Evolutionary conservation across 2,888 invertebrate species (phyloP).

Genomic region (Stenchaetothrips biformis): DNA sequence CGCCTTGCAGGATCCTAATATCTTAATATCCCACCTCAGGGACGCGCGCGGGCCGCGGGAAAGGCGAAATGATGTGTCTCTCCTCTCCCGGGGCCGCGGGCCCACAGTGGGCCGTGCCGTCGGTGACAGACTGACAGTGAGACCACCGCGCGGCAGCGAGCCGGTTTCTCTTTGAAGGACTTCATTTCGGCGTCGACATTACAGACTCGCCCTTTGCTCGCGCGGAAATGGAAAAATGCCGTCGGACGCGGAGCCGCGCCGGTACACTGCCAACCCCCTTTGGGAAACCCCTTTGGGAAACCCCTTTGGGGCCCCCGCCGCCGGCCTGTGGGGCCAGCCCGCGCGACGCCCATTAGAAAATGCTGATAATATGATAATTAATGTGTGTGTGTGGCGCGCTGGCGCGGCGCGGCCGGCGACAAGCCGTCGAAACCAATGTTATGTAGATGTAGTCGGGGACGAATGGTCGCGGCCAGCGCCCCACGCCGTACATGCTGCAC

Average conservation of each 20-base stretch:
- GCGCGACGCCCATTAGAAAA: neutral
- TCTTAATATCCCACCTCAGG: too few relatives aligned
- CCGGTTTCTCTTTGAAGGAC: slow-evolving; percentile 9
- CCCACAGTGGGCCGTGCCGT: too few relatives aligned
- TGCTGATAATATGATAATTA: slow-evolving; percentile 22
- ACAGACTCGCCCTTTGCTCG: slow-evolving; percentile 6
- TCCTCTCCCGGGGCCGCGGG: too few relatives aligned
- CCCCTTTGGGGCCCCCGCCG: too few relatives aligned
- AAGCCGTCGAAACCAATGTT: slow-evolving; percentile 14
- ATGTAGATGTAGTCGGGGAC: slow-evolving; percentile 1
- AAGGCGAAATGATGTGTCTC: too few relatives aligned
- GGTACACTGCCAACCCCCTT: too few relatives aligned
- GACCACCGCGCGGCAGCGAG: neutral
- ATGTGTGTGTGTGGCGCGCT: neutral
- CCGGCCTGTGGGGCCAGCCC: neutral
- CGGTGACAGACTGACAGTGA: too few relatives aligned
- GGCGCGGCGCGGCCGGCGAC: too few relatives aligned
- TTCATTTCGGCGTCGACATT: neutral
- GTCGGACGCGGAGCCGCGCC: neutral
- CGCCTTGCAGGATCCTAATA: too few relatives aligned
- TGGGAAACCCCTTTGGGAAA: too few relatives aligned
- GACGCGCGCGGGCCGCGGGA: too few relatives aligned
- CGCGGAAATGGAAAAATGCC: slow-evolving; percentile 6
- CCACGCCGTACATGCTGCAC: neutral
- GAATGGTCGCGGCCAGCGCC: neutral